These are phyloP conservation scores for Oreotrochilus melanogaster DNA, from an alignment of 2,113 vertebrate genomes.

Conservation along the genomic window DNA sequence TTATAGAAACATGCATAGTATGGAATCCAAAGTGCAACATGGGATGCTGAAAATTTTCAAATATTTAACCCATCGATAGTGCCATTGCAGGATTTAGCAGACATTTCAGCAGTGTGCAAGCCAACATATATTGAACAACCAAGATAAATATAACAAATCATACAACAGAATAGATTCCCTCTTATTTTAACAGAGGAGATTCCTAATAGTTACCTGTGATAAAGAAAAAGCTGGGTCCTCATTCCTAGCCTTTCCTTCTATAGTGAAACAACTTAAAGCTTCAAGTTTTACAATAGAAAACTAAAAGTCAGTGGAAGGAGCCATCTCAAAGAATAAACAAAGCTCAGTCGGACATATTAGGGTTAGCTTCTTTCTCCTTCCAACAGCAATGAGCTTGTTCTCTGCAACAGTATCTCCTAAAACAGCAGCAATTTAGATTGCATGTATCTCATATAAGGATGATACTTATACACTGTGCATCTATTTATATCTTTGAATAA, in stretches of 20 bases:
- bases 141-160: background rate
- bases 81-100: background rate
- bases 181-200: background rate
- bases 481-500: background rate
- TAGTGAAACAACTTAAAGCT: background rate
- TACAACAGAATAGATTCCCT: background rate
- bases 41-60: background rate
- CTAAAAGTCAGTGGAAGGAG: background rate
- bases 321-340: background rate
- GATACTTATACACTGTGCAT: rapidly evolving
- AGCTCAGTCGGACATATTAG: background rate
- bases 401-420: background rate
- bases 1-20: background rate
- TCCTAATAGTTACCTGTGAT: background rate
- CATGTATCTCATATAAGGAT: too few species aligned
- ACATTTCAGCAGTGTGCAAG: background rate
- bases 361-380: background rate
- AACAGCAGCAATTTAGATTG: background rate
- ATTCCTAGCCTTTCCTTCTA: background rate
- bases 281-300: background rate
- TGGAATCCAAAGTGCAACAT: background rate
- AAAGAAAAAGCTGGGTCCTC: background rate
- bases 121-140: background rate
- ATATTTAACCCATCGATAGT: background rate
- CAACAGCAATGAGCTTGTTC: background rate